These are phyloP conservation scores for Achlya flavicornis DNA, from an alignment of 2,888 invertebrate species.

Conservation along the genomic window DNA sequence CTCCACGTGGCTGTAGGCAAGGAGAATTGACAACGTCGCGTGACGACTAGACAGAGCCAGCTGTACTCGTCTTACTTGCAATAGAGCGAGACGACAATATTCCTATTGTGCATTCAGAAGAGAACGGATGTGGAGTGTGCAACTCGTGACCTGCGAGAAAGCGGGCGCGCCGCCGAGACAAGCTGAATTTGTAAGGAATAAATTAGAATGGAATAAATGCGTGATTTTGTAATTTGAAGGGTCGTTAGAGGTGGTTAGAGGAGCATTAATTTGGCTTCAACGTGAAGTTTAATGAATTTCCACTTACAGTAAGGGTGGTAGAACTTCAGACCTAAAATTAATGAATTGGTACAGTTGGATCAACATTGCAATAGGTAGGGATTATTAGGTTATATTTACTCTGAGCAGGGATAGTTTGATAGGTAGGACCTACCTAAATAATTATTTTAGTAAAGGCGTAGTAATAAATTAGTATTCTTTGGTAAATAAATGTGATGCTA, in stretches of 20 bases:
- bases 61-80: slow-evolving; percentile 19
- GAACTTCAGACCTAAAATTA: slow-evolving; percentile 17
- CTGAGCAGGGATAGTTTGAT: no score
- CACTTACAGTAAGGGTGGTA: not conserved
- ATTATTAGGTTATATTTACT: no score
- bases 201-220: slow-evolving; percentile 64
- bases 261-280: slow-evolving; percentile 3
- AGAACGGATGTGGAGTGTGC: slow-evolving; percentile 75
- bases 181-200: slow-evolving; percentile 72
- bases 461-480: no score
- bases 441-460: no score
- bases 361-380: not conserved
- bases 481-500: no score
- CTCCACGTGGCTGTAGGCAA: slow-evolving; percentile 46
- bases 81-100: slow-evolving; percentile 56
- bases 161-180: slow-evolving; percentile 58
- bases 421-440: no score
- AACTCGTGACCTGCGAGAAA: slow-evolving; percentile 80
- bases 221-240: slow-evolving; percentile 23
- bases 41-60: slow-evolving; percentile 45
- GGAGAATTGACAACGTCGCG: slow-evolving; percentile 71
- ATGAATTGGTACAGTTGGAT: slow-evolving; percentile 11
- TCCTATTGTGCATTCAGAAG: slow-evolving; percentile 75
- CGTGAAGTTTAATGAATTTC: not conserved
- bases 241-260: slow-evolving; percentile 13